Conservation (phyloP, 2,888 invertebrate genomes). For the Harpalus rufipes region DNA sequence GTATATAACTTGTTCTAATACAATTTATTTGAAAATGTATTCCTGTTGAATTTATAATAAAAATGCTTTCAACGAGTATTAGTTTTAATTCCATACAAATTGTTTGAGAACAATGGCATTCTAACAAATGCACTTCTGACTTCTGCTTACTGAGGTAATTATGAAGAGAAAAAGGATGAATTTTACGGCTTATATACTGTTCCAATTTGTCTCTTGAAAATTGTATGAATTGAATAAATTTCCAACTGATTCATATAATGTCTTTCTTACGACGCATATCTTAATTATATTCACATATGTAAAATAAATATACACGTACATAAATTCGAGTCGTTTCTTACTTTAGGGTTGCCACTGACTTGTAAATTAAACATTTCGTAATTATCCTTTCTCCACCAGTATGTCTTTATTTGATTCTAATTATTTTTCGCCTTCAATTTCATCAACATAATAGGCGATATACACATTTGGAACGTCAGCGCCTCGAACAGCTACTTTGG, state of each 20-base stretch:
- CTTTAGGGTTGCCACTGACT: no score
- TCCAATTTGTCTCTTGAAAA: neutral
- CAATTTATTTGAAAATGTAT: slow-evolving; percentile 27
- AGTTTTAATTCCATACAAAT: slow-evolving; percentile 28
- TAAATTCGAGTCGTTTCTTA: no score
- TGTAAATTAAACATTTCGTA: no score
- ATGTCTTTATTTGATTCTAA: no score
- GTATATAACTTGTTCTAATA: slow-evolving; percentile 25
- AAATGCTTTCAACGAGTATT: slow-evolving; percentile 7
- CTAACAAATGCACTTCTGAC: slow-evolving; percentile 25
- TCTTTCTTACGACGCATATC: no score
- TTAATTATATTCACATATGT: no score
- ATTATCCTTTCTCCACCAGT: no score
- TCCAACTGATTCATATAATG: neutral
- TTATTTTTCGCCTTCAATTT: no score
- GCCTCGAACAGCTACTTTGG: no score
- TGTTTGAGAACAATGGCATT: neutral
- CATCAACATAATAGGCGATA: no score
- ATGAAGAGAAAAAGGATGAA: neutral
- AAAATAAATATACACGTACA: no score
- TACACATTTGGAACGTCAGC: no score
- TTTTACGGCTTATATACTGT: neutral
- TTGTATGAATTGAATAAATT: neutral
- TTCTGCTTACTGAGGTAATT: slow-evolving; percentile 14
- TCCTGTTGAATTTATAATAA: slow-evolving; percentile 2